Evolutionary conservation across 2,888 invertebrate genomes (phyloP), one percentile per base, ranked within the genome.

Genomic region (Pteria penguin): DNA sequence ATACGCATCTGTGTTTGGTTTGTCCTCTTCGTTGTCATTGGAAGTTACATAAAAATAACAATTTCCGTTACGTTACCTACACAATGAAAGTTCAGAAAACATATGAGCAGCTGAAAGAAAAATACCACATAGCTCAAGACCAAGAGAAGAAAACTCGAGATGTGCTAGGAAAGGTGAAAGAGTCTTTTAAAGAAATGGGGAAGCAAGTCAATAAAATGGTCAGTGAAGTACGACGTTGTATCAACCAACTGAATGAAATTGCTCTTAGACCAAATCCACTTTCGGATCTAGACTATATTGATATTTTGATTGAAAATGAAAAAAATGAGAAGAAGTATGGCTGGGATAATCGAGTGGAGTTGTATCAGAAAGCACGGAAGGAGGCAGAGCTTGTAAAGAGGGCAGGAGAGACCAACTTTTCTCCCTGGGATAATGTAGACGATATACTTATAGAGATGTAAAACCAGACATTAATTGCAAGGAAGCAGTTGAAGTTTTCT

Each of bases 291-390:
- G 83, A 85, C 14, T 86, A 87, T 54, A 84, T 88, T 31, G 82
- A 88, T 8, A 36, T 84, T 18, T 63, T 88, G 75, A 85, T 88
- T n/a, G 78, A 82, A 33, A 69, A 72, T 26, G 86, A 86, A 66
- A 79, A 82, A 52, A 33, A 52, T 29, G 76, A 79, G 54, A 67
- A 33, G 14, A 82, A 76, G 55, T 26, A 62, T 29, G 76, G 72
- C 1, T 81, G 45, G 45, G 45, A 45, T 14, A 45, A 18, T 18
- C 8, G 45, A 45, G 45, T 45, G 18, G 45, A 45, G 18, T 45
- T 45, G 45, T 45, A 45, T 45, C 45, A 45, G 45, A 45, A 45
- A 18, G 45, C 45, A 45, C 45, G 45, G 8, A 45, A 45, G 18
- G 45, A 45, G 45, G 45, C 45, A 45, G 45, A 45, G 45, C 45